Conservation (phyloP, 2,888 invertebrate genomes). For the Cantharis nigra region DNA sequence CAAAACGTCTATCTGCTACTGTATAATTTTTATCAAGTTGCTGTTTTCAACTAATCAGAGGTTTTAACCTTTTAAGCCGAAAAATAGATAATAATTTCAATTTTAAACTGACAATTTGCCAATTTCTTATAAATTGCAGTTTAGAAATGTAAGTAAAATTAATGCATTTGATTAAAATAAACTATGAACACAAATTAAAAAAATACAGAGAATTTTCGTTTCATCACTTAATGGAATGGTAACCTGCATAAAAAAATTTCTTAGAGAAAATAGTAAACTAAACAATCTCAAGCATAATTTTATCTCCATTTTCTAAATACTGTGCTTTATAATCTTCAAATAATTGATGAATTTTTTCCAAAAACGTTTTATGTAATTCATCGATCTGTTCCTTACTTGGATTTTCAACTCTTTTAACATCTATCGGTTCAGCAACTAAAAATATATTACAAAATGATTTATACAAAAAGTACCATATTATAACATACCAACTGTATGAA, state of each 20-base stretch:
- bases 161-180: no score
- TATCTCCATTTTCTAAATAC: conserved; percentile 68
- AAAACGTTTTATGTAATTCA: conserved; percentile 76
- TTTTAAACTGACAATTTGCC: no score
- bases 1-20: no score
- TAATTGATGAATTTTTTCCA: conserved; percentile 67
- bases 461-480: no score
- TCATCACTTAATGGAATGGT: not conserved
- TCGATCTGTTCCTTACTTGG: conserved; percentile 79
- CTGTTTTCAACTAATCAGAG: no score
- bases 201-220: not conserved
- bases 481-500: conserved; percentile 79
- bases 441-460: not conserved
- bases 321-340: conserved; percentile 84
- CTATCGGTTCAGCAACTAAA: conserved; percentile 84
- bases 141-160: no score
- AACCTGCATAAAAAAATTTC: not conserved
- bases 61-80: no score
- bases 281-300: not conserved
- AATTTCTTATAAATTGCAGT: no score
- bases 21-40: no score
- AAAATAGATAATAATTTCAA: no score
- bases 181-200: not conserved
- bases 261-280: not conserved
- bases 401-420: conserved; percentile 70